Base-by-base conservation (phyloP, 92 coral and sea anemone species). In the Montipora capitata region DNA sequence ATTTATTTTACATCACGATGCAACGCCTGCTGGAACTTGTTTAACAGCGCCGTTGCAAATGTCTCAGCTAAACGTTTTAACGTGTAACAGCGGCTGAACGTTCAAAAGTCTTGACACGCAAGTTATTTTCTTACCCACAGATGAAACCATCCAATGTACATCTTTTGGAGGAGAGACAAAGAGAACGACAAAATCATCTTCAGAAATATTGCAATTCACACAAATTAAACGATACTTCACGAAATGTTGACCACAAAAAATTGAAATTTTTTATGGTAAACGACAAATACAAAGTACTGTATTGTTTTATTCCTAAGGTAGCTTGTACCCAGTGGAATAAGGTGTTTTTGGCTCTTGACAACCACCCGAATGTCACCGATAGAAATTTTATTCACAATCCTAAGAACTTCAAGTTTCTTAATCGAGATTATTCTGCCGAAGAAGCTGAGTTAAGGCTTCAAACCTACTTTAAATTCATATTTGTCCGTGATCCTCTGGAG, bases 401-500 rank as follows among this genome's bases (percentile, higher is more conserved):
- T 14, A 44, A 44, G 8, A 45, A 51, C 6, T 80, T 70, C 27
- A 41, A 67, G 1, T 59, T 65, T 5, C 45, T 75, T 3, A 5
- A 10, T 39, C 62, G 35, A 27, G 35, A 77, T 4, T 85, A 76
- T 38, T 51, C 90, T 3, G 54, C 49, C 4, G 38, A 49, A 10
- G 76, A 44, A 10, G 18, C 72, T 41, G 40, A 48, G 35, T 13
- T 17, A 13, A 64, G 81, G 77, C 68, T 85, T 35, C 77, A 77
- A 42, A 14, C 48, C 4, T 85, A 72, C 78, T 85, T 35, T 57
- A 85, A 85, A n/a, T 85, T 85, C 64, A 2, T 77, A 7, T 59
- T 85, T 14, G 90, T 77, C 18, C 84, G 90, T 3, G 85, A 77
- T 12, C 90, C 90, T 3, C 66, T 77, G 9, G 90, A 85, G 56